Evolutionary conservation across 2,888 invertebrate genomes (phyloP).

Genomic region (Diachrysia chrysitis): DNA sequence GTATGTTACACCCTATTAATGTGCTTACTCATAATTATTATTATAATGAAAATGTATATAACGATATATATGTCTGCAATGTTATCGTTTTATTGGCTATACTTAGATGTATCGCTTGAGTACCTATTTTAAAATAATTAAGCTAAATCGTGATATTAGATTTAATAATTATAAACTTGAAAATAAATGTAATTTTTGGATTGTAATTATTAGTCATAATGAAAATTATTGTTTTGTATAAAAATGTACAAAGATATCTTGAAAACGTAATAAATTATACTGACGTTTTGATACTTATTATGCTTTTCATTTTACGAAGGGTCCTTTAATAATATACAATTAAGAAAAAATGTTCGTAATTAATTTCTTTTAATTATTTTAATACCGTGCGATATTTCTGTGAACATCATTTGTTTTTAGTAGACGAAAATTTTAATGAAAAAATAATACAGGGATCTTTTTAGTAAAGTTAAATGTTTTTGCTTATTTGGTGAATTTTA

Average conservation of each 20-base stretch:
- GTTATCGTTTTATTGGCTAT: conserved; percentile 78
- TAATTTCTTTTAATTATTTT: conserved; percentile 46
- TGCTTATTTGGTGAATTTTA: background rate
- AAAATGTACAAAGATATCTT: conserved; percentile 88
- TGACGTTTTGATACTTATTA: conserved; percentile 88
- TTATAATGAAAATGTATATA: conserved; percentile 64
- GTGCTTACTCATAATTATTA: conserved; percentile 63
- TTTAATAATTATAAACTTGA: conserved; percentile 87
- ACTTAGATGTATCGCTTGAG: conserved; percentile 82
- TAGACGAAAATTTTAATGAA: conserved; percentile 20
- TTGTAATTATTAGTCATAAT: conserved; percentile 88
- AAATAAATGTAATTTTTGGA: conserved; percentile 88
- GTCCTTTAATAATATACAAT: conserved; percentile 45
- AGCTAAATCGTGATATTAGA: conserved; percentile 90
- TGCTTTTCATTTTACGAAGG: conserved; percentile 73
- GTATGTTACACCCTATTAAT: conserved; percentile 62
- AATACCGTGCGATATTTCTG: conserved; percentile 26
- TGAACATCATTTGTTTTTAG: conserved; percentile 9
- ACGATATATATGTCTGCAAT: conserved; percentile 75
- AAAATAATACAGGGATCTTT: conserved; percentile 6
- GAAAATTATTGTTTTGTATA: conserved; percentile 89
- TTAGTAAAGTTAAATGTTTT: background rate
- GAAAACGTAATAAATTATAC: conserved; percentile 88
- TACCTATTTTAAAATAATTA: conserved; percentile 84
- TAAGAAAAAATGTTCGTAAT: conserved; percentile 49